phyloP scores from a whole-genome alignment of 2,888 invertebrate species.

The Melieria picta region DNA sequence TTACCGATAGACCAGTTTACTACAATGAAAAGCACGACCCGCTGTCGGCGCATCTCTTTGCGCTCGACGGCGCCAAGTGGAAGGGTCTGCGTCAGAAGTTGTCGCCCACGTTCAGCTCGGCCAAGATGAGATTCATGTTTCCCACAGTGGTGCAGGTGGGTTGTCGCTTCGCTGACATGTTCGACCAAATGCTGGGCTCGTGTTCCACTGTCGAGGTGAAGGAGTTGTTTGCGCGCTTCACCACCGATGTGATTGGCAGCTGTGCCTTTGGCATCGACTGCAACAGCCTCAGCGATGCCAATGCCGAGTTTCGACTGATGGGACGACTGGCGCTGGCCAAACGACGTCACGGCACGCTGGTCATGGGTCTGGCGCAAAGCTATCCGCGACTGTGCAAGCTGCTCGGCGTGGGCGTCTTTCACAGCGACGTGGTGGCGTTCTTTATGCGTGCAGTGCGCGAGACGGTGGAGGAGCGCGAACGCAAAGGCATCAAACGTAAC shows the following conservation, averaged over 20 bases:
- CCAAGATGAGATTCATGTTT: conserved; percentile 67
- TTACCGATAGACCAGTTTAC: conserved; percentile 53
- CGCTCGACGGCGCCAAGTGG: conserved; percentile 59
- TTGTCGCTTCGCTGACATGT: background rate
- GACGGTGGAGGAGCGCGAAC: conserved; percentile 60
- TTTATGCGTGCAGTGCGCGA: conserved; percentile 58
- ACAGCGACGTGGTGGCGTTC: conserved; percentile 50
- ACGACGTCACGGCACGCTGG: conserved; percentile 18
- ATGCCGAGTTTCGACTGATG: conserved; percentile 53
- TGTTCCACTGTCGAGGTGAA: conserved; percentile 48
- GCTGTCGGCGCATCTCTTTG: conserved; percentile 52
- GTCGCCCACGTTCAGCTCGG: conserved; percentile 67
- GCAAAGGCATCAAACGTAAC: conserved; percentile 59
- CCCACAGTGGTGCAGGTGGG: conserved; percentile 30
- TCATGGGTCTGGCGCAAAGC: conserved; percentile 26
- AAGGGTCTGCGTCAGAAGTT: conserved; percentile 61
- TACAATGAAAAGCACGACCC: conserved; percentile 55
- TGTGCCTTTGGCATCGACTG: conserved; percentile 65
- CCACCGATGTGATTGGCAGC: conserved; percentile 66
- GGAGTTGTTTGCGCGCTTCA: conserved; percentile 58
- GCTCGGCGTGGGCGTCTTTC: conserved; percentile 40
- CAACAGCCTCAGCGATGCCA: conserved; percentile 57
- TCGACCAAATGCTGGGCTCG: background rate
- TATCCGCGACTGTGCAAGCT: conserved; percentile 42
- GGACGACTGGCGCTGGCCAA: conserved; percentile 44